These are phyloP conservation scores for Chondrilla cf. caribensis DNA, from an alignment of 37 sponge, comb jelly and placozoan species.

Conservation along the genomic window DNA sequence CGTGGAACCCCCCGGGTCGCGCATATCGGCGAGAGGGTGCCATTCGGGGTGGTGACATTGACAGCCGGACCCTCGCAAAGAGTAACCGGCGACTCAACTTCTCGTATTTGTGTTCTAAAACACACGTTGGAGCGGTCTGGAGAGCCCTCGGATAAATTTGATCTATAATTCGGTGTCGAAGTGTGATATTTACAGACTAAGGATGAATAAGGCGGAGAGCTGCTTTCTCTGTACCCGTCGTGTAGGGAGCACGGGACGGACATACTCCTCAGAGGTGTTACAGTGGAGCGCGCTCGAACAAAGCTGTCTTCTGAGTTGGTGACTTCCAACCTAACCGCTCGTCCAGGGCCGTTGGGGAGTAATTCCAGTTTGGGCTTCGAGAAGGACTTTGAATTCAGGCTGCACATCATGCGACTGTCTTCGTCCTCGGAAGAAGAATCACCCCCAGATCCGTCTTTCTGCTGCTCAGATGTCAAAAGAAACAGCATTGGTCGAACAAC, in stretches of 20 bases:
- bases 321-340: not conserved
- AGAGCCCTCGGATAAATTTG: too few relatives aligned
- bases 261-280: not conserved
- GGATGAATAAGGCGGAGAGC: not conserved
- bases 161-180: not conserved
- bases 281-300: not conserved
- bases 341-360: not conserved
- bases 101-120: too few relatives aligned
- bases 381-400: not conserved
- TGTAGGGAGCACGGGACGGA: not conserved
- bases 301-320: not conserved
- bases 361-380: not conserved
- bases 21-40: not conserved
- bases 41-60: not conserved
- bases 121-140: too few relatives aligned
- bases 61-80: not conserved
- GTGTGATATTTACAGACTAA: not conserved
- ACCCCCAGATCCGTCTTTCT: too few relatives aligned
- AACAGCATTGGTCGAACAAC: too few relatives aligned
- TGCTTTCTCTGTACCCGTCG: not conserved
- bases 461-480: too few relatives aligned
- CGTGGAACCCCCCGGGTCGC: not conserved
- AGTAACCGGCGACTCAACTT: not conserved
- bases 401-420: not conserved
- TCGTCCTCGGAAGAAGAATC: not conserved